Conservation (phyloP, 2,888 invertebrate genomes). For the Pecten maximus region DNA sequence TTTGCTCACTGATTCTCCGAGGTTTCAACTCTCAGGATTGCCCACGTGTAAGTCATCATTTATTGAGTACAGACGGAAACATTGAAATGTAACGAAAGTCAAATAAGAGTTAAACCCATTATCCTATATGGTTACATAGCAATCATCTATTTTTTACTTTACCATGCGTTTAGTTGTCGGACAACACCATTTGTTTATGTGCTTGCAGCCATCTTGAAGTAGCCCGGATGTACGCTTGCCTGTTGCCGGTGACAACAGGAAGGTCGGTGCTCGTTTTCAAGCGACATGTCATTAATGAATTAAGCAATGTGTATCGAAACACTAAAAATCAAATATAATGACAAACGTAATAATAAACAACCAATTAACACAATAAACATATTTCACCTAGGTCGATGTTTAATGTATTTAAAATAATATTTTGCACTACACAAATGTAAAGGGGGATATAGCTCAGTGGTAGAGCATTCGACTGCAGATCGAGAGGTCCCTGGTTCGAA, state of each 20-base stretch:
- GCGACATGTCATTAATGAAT: background rate
- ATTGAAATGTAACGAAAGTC: too few species aligned
- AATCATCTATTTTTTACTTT: background rate
- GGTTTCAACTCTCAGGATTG: too few species aligned
- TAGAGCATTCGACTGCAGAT: conserved; percentile 80
- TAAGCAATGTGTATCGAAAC: background rate
- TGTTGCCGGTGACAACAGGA: conserved; percentile 46
- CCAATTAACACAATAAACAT: background rate
- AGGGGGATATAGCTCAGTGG: conserved; percentile 77
- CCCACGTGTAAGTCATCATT: too few species aligned
- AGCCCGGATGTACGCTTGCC: conserved; percentile 54
- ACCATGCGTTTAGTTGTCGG: conserved; percentile 36
- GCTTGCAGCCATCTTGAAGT: conserved; percentile 53
- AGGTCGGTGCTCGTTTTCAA: background rate
- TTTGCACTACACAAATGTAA: background rate
- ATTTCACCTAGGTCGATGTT: background rate
- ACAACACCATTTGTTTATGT: conserved; percentile 45
- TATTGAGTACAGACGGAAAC: too few species aligned
- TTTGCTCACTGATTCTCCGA: too few species aligned
- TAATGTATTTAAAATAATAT: background rate
- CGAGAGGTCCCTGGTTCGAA: conserved; percentile 79
- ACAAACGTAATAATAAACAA: background rate
- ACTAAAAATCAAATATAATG: too few species aligned
- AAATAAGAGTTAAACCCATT: too few species aligned
- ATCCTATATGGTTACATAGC: too few species aligned